Percentiles rank a stretch among this genome's conserved stretches.
Evolutionary conservation across 2,113 vertebrate species (phyloP).

Genomic region (Zeus faber): DNA sequence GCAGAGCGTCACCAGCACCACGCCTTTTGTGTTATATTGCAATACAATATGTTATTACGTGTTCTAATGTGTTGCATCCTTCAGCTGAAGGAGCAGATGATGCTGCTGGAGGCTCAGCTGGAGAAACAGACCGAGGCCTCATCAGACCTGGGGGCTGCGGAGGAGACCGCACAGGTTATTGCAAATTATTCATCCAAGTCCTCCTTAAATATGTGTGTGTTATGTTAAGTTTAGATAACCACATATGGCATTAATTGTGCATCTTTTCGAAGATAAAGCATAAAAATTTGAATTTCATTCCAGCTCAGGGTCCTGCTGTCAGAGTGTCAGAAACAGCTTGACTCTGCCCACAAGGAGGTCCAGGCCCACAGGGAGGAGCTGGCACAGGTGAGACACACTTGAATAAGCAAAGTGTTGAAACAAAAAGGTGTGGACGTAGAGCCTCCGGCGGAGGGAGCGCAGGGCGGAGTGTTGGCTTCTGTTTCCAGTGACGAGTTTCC

Average conservation of each 20-base stretch:
- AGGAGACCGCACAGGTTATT: conserved; percentile 80
- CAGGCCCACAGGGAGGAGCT: conserved; percentile 87
- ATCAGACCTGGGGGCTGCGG: conserved; percentile 75
- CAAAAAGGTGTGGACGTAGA: too few relatives aligned
- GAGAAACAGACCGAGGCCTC: conserved; percentile 83
- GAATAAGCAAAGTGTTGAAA: neutral
- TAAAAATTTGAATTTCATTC: neutral
- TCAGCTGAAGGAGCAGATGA: conserved; percentile 84
- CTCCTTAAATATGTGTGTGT: neutral
- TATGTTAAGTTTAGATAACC: too few relatives aligned
- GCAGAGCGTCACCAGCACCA: too few relatives aligned
- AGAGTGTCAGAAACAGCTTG: conserved; percentile 82
- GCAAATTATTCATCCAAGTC: neutral
- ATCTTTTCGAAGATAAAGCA: too few relatives aligned
- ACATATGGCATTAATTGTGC: too few relatives aligned
- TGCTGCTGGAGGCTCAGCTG: conserved; percentile 85
- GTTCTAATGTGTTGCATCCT: conserved; percentile 8
- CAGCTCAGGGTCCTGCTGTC: conserved; percentile 84
- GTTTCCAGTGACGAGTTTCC: conserved; percentile 50
- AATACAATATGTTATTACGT: too few relatives aligned
- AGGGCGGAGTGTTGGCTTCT: conserved; percentile 2
- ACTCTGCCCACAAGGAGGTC: conserved; percentile 78
- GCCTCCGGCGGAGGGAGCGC: neutral
- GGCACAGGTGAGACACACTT: conserved; percentile 75
- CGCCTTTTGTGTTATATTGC: too few relatives aligned